Evolutionary conservation across 2,797 vertebrate species (phyloP).

Genomic region (Yasuhikotakia modesta): DNA sequence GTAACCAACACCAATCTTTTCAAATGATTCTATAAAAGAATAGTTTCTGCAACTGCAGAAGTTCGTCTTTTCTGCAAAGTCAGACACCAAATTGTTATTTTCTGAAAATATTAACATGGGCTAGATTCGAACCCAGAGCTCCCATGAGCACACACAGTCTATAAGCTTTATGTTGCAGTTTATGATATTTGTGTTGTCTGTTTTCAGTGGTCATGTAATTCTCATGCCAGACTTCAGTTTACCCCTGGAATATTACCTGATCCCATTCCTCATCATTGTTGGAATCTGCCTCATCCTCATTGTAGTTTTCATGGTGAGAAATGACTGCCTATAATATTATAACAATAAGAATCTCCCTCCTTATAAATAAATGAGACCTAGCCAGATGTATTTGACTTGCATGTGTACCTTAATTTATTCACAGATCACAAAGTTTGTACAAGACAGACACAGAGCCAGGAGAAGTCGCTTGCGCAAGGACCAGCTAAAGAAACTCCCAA

Average conservation of each 20-base stretch:
- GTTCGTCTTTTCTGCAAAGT: constrained; percentile 57
- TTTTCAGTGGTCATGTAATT: constrained; percentile 85
- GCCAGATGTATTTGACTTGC: background rate
- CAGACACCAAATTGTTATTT: background rate
- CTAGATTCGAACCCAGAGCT: no score
- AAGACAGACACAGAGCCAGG: constrained; percentile 91
- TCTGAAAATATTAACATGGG: background rate
- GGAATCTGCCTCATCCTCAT: constrained; percentile 98
- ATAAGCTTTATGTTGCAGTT: constrained; percentile 72
- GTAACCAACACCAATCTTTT: background rate
- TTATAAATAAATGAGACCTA: no score
- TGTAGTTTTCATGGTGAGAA: constrained; percentile 94
- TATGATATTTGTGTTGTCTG: constrained; percentile 21
- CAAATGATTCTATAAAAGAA: background rate
- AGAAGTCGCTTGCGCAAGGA: constrained; percentile 95
- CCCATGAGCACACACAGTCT: constrained; percentile 50
- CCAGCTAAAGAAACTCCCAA: constrained; percentile 94
- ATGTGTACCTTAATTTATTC: constrained; percentile 15
- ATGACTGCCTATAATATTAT: background rate
- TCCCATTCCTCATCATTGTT: constrained; percentile 97
- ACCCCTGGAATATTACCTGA: constrained; percentile 96
- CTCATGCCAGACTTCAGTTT: constrained; percentile 93
- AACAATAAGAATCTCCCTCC: no score
- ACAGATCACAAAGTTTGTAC: constrained; percentile 96
- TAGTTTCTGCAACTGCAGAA: no score